Percentiles rank a stretch among this genome's conserved stretches.
Conservation (phyloP, 2,113 vertebrate genomes). For the Triplophysa rosa region DNA sequence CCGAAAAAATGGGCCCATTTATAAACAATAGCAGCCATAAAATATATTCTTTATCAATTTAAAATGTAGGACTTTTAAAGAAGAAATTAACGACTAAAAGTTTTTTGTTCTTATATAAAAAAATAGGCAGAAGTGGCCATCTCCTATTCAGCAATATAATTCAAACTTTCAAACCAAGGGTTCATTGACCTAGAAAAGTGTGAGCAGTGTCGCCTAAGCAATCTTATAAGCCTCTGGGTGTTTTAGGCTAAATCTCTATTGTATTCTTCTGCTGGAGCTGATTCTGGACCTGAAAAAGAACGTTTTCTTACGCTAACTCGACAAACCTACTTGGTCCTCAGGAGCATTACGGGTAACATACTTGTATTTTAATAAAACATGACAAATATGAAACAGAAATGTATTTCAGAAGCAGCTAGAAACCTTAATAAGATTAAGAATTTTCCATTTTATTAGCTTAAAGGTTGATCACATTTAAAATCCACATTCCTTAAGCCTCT, state of each 20-base stretch:
- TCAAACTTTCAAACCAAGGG: background rate
- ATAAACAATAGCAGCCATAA: too few relatives aligned
- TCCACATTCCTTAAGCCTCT: slow-evolving; percentile 63
- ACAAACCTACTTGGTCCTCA: background rate
- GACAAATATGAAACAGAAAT: background rate
- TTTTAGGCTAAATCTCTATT: slow-evolving; percentile 7
- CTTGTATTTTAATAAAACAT: background rate
- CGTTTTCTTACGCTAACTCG: background rate
- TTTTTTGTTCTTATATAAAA: too few relatives aligned
- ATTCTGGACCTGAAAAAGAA: background rate
- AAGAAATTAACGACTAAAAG: too few relatives aligned
- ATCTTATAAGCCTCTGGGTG: slow-evolving; percentile 10
- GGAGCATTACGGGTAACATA: background rate
- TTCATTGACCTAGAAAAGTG: slow-evolving; percentile 12
- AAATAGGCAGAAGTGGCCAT: background rate
- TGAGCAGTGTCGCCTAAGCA: background rate
- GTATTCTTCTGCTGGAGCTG: background rate
- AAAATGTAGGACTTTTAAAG: too few relatives aligned
- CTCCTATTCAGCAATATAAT: background rate
- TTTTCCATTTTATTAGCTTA: slow-evolving; percentile 60
- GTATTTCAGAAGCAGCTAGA: background rate
- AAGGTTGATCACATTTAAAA: slow-evolving; percentile 67
- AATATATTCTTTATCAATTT: too few relatives aligned
- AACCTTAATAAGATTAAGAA: slow-evolving; percentile 49
- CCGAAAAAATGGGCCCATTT: too few relatives aligned